phyloP scores from a whole-genome alignment of 2,113 vertebrate genomes.

The Rhinoderma darwinii region DNA sequence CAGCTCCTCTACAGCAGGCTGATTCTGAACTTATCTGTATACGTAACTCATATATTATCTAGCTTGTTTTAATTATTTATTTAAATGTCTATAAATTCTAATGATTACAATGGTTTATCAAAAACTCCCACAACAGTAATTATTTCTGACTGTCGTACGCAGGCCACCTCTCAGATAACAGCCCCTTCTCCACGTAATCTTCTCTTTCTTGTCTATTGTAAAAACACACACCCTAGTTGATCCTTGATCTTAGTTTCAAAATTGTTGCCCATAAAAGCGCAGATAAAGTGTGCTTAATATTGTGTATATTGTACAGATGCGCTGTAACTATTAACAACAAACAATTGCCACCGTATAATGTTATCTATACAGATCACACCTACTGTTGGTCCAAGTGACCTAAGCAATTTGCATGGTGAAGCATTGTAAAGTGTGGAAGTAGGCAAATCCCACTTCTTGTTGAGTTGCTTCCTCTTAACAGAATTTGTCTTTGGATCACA shows the following conservation, averaged over 20 bases:
- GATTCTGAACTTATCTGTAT: not conserved
- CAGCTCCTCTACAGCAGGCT: not conserved
- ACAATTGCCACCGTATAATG: not conserved
- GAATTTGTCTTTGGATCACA: too few species aligned
- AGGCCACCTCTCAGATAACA: not conserved
- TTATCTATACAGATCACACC: not conserved
- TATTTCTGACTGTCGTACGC: not conserved
- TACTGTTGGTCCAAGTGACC: too few species aligned
- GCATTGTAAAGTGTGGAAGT: too few species aligned
- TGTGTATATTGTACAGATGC: not conserved
- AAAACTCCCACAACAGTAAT: not conserved
- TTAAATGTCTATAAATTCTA: not conserved
- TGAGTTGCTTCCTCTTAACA: too few species aligned
- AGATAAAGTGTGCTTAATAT: constrained; percentile 11
- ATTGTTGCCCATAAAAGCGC: not conserved
- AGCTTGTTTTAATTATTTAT: not conserved
- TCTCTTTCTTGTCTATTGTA: not conserved
- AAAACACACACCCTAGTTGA: constrained; percentile 2
- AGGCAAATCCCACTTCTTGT: too few species aligned
- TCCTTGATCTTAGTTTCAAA: constrained; percentile 23
- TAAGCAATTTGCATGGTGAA: too few species aligned
- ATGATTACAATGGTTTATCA: not conserved
- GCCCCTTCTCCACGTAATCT: not conserved
- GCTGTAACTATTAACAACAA: not conserved
- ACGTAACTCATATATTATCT: not conserved